A percentile compares a stretch with the other conserved stretches of the same genome.
phyloP scores from a whole-genome alignment of 2,113 vertebrate species.

The Poeciliopsis turrubarensis region DNA sequence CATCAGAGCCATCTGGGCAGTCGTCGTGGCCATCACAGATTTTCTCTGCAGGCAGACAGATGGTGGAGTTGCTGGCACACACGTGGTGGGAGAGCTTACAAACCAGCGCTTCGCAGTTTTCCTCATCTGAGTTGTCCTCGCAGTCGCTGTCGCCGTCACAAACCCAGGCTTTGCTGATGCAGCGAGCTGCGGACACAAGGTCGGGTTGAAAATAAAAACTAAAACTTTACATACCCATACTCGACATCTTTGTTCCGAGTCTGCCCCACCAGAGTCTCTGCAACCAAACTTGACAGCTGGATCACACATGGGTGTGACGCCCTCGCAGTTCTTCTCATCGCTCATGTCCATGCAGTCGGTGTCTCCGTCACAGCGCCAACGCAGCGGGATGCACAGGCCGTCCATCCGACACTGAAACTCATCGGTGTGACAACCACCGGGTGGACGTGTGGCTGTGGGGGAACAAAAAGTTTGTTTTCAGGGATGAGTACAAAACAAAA shows the following conservation, averaged over 20 bases:
- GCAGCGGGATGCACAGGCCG: slow-evolving; percentile 92
- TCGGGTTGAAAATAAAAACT: background rate
- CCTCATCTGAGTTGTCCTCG: slow-evolving; percentile 95
- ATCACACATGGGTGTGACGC: slow-evolving; percentile 94
- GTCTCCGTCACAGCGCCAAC: slow-evolving; percentile 96
- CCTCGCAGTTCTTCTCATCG: slow-evolving; percentile 95
- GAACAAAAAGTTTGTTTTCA: background rate
- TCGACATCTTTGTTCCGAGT: background rate
- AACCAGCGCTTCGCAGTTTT: slow-evolving; percentile 93
- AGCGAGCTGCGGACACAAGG: slow-evolving; percentile 80
- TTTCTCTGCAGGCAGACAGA: slow-evolving; percentile 93
- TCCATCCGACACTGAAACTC: slow-evolving; percentile 97
- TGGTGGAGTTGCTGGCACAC: slow-evolving; percentile 91
- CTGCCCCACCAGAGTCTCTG: slow-evolving; percentile 87
- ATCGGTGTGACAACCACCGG: slow-evolving; percentile 92
- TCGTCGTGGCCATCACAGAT: slow-evolving; percentile 91
- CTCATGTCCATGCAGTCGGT: slow-evolving; percentile 98
- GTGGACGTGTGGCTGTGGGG: slow-evolving; percentile 87
- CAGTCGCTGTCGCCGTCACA: slow-evolving; percentile 97
- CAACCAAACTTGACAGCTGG: slow-evolving; percentile 96
- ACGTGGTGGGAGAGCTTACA: slow-evolving; percentile 95
- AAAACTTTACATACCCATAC: background rate
- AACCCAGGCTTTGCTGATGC: slow-evolving; percentile 98
- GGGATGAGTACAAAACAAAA: slow-evolving; percentile 6
- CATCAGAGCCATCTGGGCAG: slow-evolving; percentile 92